phyloP scores from a whole-genome alignment of 2,113 vertebrate species.

The Trichomycterus rosablanca region DNA sequence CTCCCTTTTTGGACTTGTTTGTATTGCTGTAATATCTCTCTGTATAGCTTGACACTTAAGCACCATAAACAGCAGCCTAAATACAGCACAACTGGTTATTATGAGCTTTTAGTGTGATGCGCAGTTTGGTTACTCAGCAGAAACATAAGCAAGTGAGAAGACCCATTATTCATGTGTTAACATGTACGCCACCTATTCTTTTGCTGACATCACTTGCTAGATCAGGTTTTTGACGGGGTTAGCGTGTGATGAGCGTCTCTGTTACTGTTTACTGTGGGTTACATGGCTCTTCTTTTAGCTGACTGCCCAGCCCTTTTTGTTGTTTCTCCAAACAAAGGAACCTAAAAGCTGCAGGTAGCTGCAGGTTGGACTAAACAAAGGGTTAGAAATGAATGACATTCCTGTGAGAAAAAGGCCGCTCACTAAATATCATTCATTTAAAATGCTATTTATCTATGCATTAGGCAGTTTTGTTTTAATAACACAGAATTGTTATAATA shows the following conservation, averaged over 20 bases:
- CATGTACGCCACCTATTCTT: constrained; percentile 24
- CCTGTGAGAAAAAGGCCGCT: background rate
- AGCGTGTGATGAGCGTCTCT: constrained; percentile 15
- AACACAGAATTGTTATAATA: too few relatives aligned
- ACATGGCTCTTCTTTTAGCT: constrained; percentile 34
- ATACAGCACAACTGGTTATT: constrained; percentile 19
- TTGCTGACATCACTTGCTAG: constrained; percentile 25
- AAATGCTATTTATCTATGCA: too few relatives aligned
- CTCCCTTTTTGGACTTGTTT: too few relatives aligned
- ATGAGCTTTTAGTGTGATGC: constrained; percentile 22
- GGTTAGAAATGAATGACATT: background rate
- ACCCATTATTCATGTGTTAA: constrained; percentile 25
- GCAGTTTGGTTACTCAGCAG: constrained; percentile 25
- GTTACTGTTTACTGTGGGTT: constrained; percentile 41
- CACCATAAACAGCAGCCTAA: constrained; percentile 26
- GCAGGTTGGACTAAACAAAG: constrained; percentile 9
- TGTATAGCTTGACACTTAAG: background rate
- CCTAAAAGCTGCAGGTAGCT: constrained; percentile 13
- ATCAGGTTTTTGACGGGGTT: constrained; percentile 4
- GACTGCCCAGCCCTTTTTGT: constrained; percentile 20
- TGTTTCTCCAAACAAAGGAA: constrained; percentile 28
- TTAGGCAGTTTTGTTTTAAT: too few relatives aligned
- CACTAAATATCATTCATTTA: background rate
- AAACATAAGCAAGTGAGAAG: background rate
- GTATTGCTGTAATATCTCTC: constrained; percentile 10